phyloP scores from a whole-genome alignment of 2,888 invertebrate species.

The Epistrophella euchroma region DNA sequence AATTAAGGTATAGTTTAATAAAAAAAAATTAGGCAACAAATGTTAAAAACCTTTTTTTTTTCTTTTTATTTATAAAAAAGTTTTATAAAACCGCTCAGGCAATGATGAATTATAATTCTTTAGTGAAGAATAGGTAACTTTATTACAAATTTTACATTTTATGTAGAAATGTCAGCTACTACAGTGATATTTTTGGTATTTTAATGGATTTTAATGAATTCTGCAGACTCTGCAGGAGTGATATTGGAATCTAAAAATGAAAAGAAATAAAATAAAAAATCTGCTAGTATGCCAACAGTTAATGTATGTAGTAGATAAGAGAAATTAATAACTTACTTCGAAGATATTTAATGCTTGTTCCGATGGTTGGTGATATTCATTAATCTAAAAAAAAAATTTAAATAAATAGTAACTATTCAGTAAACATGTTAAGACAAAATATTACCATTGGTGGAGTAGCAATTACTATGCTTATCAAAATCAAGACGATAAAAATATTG shows the following conservation, averaged over 20 bases:
- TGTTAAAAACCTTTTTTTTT: too few species aligned
- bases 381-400: not conserved
- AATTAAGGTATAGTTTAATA: too few species aligned
- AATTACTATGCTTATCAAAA: conserved; percentile 16
- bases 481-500: not conserved
- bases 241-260: conserved; percentile 8
- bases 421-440: not conserved
- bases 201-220: conserved; percentile 1
- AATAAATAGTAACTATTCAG: too few species aligned
- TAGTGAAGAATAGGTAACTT: not conserved
- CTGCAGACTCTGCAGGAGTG: conserved; percentile 19
- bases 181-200: conserved; percentile 18
- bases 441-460: conserved; percentile 19
- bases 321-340: conserved; percentile 1
- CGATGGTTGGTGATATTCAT: not conserved
- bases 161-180: not conserved
- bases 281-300: too few species aligned
- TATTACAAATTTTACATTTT: not conserved
- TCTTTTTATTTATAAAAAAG: too few species aligned
- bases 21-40: too few species aligned
- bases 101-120: not conserved
- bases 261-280: not conserved
- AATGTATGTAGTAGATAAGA: not conserved
- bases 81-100: too few species aligned
- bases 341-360: not conserved